These are phyloP conservation scores for Sorex araneus DNA, from an alignment of 2,113 vertebrate genomes.

Conservation along the genomic window DNA sequence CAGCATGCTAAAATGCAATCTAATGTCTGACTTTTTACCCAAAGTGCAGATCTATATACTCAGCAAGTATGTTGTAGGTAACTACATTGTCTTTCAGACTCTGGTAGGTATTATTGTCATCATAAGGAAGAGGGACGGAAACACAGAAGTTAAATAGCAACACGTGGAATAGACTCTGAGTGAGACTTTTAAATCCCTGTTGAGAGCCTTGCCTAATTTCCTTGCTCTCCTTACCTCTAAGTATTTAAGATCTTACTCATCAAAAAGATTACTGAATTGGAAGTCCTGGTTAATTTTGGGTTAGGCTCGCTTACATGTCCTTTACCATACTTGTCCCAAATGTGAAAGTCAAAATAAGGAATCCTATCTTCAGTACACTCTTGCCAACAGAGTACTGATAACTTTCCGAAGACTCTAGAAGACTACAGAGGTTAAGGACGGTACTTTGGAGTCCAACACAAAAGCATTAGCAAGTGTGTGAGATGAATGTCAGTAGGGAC, in stretches of 20 bases:
- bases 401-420: conserved; percentile 2
- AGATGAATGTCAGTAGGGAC: conserved; percentile 58
- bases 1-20: background rate
- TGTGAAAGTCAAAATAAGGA: conserved; percentile 45
- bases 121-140: background rate
- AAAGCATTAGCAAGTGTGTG: conserved; percentile 12
- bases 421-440: background rate
- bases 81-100: conserved; percentile 20
- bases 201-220: conserved; percentile 47
- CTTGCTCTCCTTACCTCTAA: background rate
- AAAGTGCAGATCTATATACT: background rate
- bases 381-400: conserved; percentile 25
- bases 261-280: conserved; percentile 26
- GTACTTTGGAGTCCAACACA: conserved; percentile 15
- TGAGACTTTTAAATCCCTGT: conserved; percentile 14
- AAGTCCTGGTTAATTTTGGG: conserved; percentile 24
- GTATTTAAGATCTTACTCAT: background rate
- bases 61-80: conserved; percentile 26
- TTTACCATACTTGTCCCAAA: conserved; percentile 17
- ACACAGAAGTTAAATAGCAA: conserved; percentile 4
- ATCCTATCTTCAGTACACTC: conserved; percentile 11
- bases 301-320: conserved; percentile 30
- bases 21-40: conserved; percentile 45
- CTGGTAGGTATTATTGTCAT: background rate
- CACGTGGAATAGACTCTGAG: background rate